Conservation (phyloP, 1,140 invertebrate species). For the Aricia agestis region DNA sequence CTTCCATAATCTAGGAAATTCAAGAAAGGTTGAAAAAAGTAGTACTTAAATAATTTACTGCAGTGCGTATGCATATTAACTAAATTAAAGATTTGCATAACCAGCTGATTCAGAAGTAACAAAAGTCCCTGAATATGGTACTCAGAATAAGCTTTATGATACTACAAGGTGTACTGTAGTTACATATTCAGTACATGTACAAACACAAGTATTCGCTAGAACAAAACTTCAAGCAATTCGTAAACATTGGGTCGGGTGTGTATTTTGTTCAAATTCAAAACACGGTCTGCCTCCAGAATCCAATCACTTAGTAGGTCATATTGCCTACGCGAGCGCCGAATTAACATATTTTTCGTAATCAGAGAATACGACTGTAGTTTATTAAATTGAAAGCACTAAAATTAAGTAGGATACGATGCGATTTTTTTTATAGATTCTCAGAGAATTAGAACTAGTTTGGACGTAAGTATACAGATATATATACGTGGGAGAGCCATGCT, state of each 20-base stretch:
- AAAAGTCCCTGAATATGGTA: too few species aligned
- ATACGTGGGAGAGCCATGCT: too few species aligned
- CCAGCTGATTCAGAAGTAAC: too few species aligned
- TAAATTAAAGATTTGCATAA: too few species aligned
- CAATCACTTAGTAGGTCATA: slow-evolving; percentile 74
- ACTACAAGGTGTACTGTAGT: background rate
- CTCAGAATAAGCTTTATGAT: background rate
- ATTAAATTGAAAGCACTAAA: slow-evolving; percentile 65
- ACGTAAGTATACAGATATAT: too few species aligned
- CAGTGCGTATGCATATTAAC: too few species aligned
- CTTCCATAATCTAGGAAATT: too few species aligned
- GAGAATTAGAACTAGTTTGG: too few species aligned
- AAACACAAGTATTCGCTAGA: slow-evolving; percentile 27
- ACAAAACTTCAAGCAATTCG: slow-evolving; percentile 51
- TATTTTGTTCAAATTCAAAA: slow-evolving; percentile 58
- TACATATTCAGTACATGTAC: slow-evolving; percentile 17
- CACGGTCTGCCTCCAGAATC: slow-evolving; percentile 57
- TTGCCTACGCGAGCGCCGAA: slow-evolving; percentile 50
- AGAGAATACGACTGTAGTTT: slow-evolving; percentile 53
- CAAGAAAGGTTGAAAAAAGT: too few species aligned
- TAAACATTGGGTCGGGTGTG: slow-evolving; percentile 57
- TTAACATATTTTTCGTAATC: slow-evolving; percentile 75
- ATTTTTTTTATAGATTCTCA: too few species aligned
- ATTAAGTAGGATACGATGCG: background rate
- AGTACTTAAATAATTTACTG: too few species aligned